A percentile compares a stretch with the other conserved stretches of the same genome.
phyloP scores from a whole-genome alignment of 2,888 invertebrate species.

The Himalopsyche japonica region DNA sequence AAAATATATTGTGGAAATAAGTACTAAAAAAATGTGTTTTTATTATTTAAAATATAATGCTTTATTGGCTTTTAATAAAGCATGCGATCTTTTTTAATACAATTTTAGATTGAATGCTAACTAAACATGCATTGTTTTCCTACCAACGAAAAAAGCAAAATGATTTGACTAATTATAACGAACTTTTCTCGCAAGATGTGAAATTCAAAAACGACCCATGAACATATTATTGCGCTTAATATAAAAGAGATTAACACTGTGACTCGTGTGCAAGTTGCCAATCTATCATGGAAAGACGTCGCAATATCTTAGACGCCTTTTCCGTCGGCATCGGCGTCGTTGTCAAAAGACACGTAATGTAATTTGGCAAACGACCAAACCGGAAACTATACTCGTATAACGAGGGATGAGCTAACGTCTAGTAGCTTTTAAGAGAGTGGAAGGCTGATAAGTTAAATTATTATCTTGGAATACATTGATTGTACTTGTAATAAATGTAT shows the following conservation, averaged over 20 bases:
- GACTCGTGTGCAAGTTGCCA: not conserved
- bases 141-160: no score
- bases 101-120: no score
- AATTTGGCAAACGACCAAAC: conserved; percentile 41
- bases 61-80: no score
- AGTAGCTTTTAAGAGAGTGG: not conserved
- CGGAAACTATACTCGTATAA: conserved; percentile 34
- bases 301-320: not conserved
- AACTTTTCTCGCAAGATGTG: no score
- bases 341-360: conserved; percentile 39
- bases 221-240: not conserved
- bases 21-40: no score
- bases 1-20: no score
- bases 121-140: no score
- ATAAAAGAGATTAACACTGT: not conserved
- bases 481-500: no score
- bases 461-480: no score
- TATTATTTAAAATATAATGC: no score
- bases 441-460: not conserved
- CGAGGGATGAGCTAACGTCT: not conserved
- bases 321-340: conserved; percentile 3
- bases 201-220: not conserved
- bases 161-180: no score
- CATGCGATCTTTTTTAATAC: no score
- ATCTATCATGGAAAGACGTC: not conserved